Evolutionary conservation across 2,113 vertebrate genomes (phyloP), one percentile per base, ranked within the genome.

Genomic region (Sceloporus tristichus): DNA sequence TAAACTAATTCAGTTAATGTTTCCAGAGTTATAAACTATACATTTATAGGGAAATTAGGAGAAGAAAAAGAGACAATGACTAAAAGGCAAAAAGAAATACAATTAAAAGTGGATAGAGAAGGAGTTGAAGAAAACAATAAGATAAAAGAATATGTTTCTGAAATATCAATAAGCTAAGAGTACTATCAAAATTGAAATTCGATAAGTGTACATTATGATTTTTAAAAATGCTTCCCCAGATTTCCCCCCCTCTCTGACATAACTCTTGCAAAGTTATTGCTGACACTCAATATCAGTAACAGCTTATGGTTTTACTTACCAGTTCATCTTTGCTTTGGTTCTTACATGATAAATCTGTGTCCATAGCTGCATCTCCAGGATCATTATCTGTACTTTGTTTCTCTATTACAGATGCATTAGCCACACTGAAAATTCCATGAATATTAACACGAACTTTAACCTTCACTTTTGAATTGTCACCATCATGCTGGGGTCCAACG

Each of bases 381-480:
- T 97, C 97, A 3, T 95, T 95, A 59, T 97, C 97, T 4, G 95
- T 2, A 88, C 96, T 98, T 91, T 98, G 98, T 95, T 97, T 99
- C 93, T 99, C 98, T 21, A 99, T 97, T 84, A 99, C 89, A 19
- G 98, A 98, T 0, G 98, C 98, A 10, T 91, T 98, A 80, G 98
- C 98, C 93, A 99, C 98, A 0, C 98, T 98, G 96, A 99, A 98
- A 93, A 99, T 98, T 68, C 98, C 98, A 0, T 99, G 98, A 85
- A 98, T 95, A 10, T 98, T 99, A 81, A 99, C 97, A 0, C 98
- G 98, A 88, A 99, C 98, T 96, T 99, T 99, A 78, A 99, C 98
- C 91, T 99, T 99, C 82, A 99, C 98, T 95, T 99, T 99, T 65
- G 98, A 98, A 92, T 96, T 98, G 91, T 98, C 98, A 0, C 98